These are phyloP conservation scores for Bombus difficillimus DNA, from an alignment of 1,140 invertebrate species.

Conservation along the genomic window DNA sequence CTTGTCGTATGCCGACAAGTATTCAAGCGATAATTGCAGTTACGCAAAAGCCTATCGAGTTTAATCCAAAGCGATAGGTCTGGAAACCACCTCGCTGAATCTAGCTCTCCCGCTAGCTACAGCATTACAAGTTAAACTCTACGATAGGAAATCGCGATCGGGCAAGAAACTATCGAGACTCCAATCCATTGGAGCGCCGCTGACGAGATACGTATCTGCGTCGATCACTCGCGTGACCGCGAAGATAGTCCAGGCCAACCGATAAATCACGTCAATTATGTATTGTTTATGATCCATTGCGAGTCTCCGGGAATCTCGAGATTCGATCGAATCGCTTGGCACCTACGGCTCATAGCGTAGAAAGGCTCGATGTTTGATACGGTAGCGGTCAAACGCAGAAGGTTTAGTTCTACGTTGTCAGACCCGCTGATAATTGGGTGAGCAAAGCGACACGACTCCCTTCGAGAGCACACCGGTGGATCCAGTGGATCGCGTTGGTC, in stretches of 20 bases:
- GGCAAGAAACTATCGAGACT: background rate
- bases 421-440: constrained; percentile 79
- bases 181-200: background rate
- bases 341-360: constrained; percentile 21
- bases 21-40: constrained; percentile 9
- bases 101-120: background rate
- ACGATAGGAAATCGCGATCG: constrained; percentile 4
- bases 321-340: constrained; percentile 37
- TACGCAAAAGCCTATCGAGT: constrained; percentile 7
- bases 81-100: background rate
- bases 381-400: constrained; percentile 8
- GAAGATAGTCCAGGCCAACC: constrained; percentile 40
- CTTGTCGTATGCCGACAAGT: background rate
- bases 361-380: constrained; percentile 26
- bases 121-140: background rate
- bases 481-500: constrained; percentile 34
- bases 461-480: constrained; percentile 14
- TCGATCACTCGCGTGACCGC: constrained; percentile 70
- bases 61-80: background rate
- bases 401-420: constrained; percentile 66
- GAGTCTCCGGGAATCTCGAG: constrained; percentile 6
- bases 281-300: constrained; percentile 78
- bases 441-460: constrained; percentile 75
- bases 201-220: constrained; percentile 39
- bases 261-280: constrained; percentile 81